A percentile compares a stretch with the other conserved stretches of the same genome.
These are phyloP conservation scores for Drosophila bipectinata DNA, from an alignment of 1,140 invertebrate genomes.

Conservation along the genomic window DNA sequence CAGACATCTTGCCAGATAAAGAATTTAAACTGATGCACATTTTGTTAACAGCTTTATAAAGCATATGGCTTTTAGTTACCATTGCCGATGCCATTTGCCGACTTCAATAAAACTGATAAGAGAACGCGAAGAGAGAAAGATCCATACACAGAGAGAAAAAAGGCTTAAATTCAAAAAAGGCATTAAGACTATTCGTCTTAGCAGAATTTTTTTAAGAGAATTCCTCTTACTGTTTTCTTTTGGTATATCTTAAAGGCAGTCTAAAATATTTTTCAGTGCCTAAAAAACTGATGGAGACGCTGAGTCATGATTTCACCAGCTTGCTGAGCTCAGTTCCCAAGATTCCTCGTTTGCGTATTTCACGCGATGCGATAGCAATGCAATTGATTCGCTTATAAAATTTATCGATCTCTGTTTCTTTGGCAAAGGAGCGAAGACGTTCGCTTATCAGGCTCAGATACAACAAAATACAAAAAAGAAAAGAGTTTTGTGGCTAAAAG, in stretches of 20 bases:
- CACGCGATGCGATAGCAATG: slow-evolving; percentile 77
- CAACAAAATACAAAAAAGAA: neutral
- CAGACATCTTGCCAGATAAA: slow-evolving; percentile 77
- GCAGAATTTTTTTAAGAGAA: neutral
- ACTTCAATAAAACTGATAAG: slow-evolving; percentile 83
- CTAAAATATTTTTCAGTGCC: slow-evolving; percentile 7
- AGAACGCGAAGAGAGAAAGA: slow-evolving; percentile 38
- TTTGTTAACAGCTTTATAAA: slow-evolving; percentile 83
- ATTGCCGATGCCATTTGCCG: slow-evolving; percentile 64
- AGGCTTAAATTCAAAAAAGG: neutral
- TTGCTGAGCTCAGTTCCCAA: slow-evolving; percentile 33
- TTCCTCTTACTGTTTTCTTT: neutral
- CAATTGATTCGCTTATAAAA: slow-evolving; percentile 81
- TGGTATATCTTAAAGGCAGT: no score
- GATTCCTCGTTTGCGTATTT: slow-evolving; percentile 64
- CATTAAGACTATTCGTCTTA: no score
- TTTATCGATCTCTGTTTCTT: slow-evolving; percentile 73
- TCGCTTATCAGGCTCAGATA: slow-evolving; percentile 42
- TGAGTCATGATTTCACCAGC: slow-evolving; percentile 38
- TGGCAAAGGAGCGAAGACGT: slow-evolving; percentile 40
- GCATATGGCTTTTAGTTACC: slow-evolving; percentile 77
- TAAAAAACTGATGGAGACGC: slow-evolving; percentile 18
- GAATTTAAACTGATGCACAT: slow-evolving; percentile 83
- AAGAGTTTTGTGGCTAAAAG: slow-evolving; percentile 52
- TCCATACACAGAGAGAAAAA: slow-evolving; percentile 12